A percentile compares a stretch with the other conserved stretches of the same genome.
Conservation (phyloP, 1,140 invertebrate species). For the Vanessa tameamea region DNA sequence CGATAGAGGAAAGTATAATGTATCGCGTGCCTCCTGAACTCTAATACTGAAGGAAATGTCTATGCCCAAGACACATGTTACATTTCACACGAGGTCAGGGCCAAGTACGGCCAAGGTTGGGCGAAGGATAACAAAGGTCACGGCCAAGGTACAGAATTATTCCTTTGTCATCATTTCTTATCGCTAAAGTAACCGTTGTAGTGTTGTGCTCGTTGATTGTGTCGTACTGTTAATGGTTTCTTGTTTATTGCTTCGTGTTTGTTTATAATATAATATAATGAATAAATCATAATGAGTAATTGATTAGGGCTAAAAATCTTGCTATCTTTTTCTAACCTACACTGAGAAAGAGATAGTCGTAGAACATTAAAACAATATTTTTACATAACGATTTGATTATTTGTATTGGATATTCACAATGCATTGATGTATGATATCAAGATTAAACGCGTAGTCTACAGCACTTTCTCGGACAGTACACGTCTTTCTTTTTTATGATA, state of each 20-base stretch:
- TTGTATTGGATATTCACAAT: no score
- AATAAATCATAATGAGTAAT: no score
- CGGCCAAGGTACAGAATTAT: constrained; percentile 39
- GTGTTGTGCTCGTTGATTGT: neutral
- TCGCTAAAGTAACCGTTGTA: neutral
- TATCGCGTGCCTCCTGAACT: neutral
- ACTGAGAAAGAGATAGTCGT: no score
- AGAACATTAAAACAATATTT: no score
- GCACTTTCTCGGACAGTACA: no score
- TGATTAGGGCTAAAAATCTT: no score
- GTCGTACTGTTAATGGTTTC: constrained; percentile 6
- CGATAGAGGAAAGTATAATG: neutral
- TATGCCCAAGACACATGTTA: neutral
- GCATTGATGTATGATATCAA: no score
- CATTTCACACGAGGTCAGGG: constrained; percentile 30
- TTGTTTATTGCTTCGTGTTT: constrained; percentile 6
- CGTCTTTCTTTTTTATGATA: no score
- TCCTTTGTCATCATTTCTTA: constrained; percentile 19
- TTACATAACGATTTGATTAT: no score
- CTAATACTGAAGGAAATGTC: constrained; percentile 12
- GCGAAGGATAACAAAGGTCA: constrained; percentile 40
- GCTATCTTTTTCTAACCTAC: no score
- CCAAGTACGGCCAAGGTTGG: constrained; percentile 19
- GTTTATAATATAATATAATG: neutral
- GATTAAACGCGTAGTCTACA: no score